Evolutionary conservation across 2,888 invertebrate genomes (phyloP).

Genomic region (Chironomus riparius): DNA sequence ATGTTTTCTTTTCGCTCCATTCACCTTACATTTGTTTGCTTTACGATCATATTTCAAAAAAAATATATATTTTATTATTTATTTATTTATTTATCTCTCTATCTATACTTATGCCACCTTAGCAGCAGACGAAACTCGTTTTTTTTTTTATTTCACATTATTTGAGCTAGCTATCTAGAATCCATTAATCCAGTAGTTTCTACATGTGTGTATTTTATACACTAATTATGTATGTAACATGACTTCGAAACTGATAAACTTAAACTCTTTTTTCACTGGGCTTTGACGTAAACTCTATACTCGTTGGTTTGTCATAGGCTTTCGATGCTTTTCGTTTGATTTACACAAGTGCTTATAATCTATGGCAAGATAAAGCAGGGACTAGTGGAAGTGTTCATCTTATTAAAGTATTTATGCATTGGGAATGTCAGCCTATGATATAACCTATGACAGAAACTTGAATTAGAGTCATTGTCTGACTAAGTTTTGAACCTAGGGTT

Average conservation of each 20-base stretch:
- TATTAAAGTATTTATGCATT: too few relatives aligned
- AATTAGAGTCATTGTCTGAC: too few relatives aligned
- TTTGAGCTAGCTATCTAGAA: not conserved
- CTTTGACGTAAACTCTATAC: too few relatives aligned
- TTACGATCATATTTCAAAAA: not conserved
- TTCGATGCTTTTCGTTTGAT: too few relatives aligned
- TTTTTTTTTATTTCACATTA: not conserved
- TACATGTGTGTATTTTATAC: not conserved
- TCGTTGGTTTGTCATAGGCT: too few relatives aligned
- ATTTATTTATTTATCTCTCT: not conserved
- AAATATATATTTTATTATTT: not conserved
- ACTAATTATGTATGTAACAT: slow-evolving; percentile 12
- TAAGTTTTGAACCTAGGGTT: too few relatives aligned
- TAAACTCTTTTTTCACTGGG: not conserved
- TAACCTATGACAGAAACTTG: too few relatives aligned
- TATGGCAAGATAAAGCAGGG: too few relatives aligned
- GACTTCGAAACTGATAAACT: slow-evolving; percentile 11
- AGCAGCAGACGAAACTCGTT: not conserved
- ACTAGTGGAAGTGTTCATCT: too few relatives aligned
- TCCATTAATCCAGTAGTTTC: slow-evolving; percentile 2
- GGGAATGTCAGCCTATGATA: too few relatives aligned
- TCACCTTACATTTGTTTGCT: slow-evolving; percentile 1
- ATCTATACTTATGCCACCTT: not conserved
- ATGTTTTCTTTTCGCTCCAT: slow-evolving; percentile 8
- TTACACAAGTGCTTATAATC: too few relatives aligned